These are phyloP conservation scores for Conus canariensis DNA, from an alignment of 2,888 invertebrate species.

Conservation along the genomic window DNA sequence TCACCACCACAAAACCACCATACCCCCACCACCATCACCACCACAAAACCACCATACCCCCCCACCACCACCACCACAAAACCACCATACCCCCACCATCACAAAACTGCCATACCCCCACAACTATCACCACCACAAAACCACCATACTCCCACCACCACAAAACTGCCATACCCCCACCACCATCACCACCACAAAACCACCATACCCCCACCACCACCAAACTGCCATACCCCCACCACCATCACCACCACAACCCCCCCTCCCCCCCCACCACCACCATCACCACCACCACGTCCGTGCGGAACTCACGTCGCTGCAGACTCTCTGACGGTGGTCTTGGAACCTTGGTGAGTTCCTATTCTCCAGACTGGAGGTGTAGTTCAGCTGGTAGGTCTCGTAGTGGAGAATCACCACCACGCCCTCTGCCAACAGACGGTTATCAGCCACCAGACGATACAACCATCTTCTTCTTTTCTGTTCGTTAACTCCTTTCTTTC, in stretches of 20 bases:
- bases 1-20: neutral
- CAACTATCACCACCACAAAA: too few relatives aligned
- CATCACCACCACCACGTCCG: neutral
- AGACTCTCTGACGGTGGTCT: conserved; percentile 54
- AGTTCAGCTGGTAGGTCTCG: conserved; percentile 59
- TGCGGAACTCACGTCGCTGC: conserved; percentile 55
- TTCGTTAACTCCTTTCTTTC: too few relatives aligned
- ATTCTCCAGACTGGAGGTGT: conserved; percentile 46
- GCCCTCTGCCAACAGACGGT: conserved; percentile 12
- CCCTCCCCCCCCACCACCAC: too few relatives aligned
- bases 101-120: too few relatives aligned
- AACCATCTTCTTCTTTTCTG: neutral
- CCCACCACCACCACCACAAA: neutral
- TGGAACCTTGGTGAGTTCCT: conserved; percentile 50
- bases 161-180: neutral
- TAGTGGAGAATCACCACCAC: conserved; percentile 45
- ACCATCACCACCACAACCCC: too few relatives aligned
- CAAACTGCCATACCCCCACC: neutral
- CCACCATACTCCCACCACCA: too few relatives aligned
- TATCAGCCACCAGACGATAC: neutral
- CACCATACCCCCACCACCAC: too few relatives aligned
- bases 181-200: too few relatives aligned
- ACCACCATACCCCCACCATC: too few relatives aligned
- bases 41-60: too few relatives aligned
- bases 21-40: too few relatives aligned